Base-by-base conservation (phyloP, 2,797 vertebrate genomes). In the Galagoides demidoff region DNA sequence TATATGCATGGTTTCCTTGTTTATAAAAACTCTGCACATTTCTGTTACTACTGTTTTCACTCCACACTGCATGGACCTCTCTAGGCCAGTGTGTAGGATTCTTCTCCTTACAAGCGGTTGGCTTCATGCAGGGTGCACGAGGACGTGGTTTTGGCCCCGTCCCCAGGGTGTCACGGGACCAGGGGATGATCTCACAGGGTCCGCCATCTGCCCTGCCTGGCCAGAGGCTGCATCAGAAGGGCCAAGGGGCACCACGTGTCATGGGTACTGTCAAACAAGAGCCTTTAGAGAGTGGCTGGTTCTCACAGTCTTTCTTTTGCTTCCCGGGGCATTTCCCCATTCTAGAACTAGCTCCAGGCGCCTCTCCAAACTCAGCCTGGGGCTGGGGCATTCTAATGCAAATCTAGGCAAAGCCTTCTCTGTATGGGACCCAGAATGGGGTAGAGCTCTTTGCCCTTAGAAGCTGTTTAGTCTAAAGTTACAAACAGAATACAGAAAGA, bases 131-230 rank as follows among this genome's bases (percentile, higher is more conserved):
- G 92, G 66, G 86, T 92, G 97, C 91, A n/a, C 95, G 73, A 52
- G 97, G 94, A 96, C 94, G 87, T 6, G 5, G 81, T 92, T 95
- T 86, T 97, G 96, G 97, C 96, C 66, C 63, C 0, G 74, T 81
- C 95, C 94, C 94, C 93, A 16, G 95, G 76, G 89, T 23, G 0
- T 97, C 97, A 97, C 92, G 85, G 87, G 97, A 96, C 85, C 70
- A 22, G 55, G 52, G 71, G 57, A 92, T 97, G 97, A 98, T 57
- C 96, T 97, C 97, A 92, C 89, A 52, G 92, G 63, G 91, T 39
- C 45, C 4, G 5, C 96, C 97, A 97, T 97, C 97, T 97, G 97
- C 94, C 93, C 95, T 77, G 87, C 92, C 97, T 96, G 96, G 95
- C 91, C 64, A 7, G 89, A 90, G 93, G 87, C 96, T 76, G 73